Evolutionary conservation across 2,888 invertebrate genomes (phyloP), one percentile per base, ranked within the genome.

Genomic region (Chrysolina americana): DNA sequence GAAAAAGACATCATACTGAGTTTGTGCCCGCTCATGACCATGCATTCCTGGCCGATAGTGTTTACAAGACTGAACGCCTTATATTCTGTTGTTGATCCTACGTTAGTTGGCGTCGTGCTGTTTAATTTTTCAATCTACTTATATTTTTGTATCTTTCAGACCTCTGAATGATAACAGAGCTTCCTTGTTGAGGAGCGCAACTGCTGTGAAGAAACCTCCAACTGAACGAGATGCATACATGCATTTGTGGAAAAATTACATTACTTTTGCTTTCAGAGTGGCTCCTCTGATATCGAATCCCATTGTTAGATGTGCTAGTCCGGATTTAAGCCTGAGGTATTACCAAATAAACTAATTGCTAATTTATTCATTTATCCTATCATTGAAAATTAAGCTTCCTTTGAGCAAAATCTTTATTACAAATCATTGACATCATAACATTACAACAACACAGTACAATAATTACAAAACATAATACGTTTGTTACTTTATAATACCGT

Each of bases 221-320:
- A 96, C 96, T 81, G 98, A 98, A 89, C 91, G 97, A 81, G 98
- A 98, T 87, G 93, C 96, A 44, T 98, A 98, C 88, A 93, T 99
- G 91, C 96, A 96, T 88, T 92, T 99, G 28, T 99, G 99, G 98
- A 95, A 97, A 86, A 98, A 98, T 89, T 98, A 99, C 89, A 93
- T 98, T 83, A 96, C 97, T 17, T 95, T 98, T 90, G 98, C 98
- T 9, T 99, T 98, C 89, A 92, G 98, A 69, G 95, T 99, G 63
- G 98, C 98, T 6, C 99, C 98, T 13, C 95, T 97, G 28, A 94
- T 95, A 76, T 95, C 96, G 0, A 95, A 94, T 85, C 95, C 96
- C 0, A 92, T 96, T 44, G 92, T 96, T 65, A 92, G 98, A 70
- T 98, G 97, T 88, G 97, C 97, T 44, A 97, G 97, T 80, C 98